Base-by-base conservation (phyloP, 2,888 invertebrate genomes). In the Pollenia labialis region DNA sequence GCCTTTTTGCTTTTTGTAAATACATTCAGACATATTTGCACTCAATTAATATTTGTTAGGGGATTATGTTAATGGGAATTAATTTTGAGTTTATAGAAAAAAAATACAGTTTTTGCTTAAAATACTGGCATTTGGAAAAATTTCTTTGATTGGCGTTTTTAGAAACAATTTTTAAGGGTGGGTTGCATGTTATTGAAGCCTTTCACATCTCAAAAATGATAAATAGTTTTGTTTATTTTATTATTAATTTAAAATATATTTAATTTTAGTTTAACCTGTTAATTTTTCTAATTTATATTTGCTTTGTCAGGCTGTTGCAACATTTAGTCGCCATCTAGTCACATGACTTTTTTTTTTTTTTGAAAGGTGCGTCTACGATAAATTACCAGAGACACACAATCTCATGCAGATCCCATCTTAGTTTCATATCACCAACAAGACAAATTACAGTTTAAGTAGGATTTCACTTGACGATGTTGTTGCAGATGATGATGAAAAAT, bases 391-490 rank as follows among this genome's bases (percentile, higher is more conserved):
- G 46, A 40, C 54, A 81, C 11, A 32, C 42, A 44, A 18, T 44
- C 58, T 16, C 42, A 52, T 32, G 16, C 32, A 75, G 60, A 84
- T 72, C 56, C 32, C 80, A 84, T 81, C 84, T 81, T 74, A 60
- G 69, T 69, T 58, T 68, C 4, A 68, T 74, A 79, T 74, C 50
- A 77, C 58, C 71, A 74, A 81, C 62, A 87, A 87, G 87, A 87
- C 87, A 87, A 87, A 87, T 87, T 87, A 87, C 69, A 81, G 81
- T 72, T 76, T 72, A 87, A 85, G 77, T 87, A 80, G 87, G 84
- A 81, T 81, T 87, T 87, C 81, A 81, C 81, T 87, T 87, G 81
- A 77, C 80, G 82, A 71, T 75, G 80, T 16, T 48, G 74, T 62
- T 74, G 54, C 58, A 12, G 68, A 44, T 69, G 68, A 60, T 32